Evolutionary conservation across 2,888 invertebrate species (phyloP).

Genomic region (Mesorhabditis belari): DNA sequence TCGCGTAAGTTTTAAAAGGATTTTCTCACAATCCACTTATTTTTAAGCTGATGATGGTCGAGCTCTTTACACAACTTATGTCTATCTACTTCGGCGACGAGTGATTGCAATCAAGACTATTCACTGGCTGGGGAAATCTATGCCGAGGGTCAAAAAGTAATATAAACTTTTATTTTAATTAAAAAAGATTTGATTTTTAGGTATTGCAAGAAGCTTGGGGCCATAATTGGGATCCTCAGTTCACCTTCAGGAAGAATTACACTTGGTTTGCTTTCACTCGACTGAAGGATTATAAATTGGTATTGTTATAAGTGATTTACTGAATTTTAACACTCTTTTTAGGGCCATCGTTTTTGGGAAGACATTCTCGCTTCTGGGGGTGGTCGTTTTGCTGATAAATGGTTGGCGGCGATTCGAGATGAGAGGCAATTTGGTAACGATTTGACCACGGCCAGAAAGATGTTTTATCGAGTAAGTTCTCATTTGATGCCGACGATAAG

Average conservation of each 20-base stretch:
- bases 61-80: slow-evolving; percentile 38
- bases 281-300: slow-evolving; percentile 19
- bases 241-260: slow-evolving; percentile 30
- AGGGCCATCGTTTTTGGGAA: slow-evolving; percentile 66
- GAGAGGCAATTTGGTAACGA: slow-evolving; percentile 65
- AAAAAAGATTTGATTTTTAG: slow-evolving; percentile 2
- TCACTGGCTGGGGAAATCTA: slow-evolving; percentile 15
- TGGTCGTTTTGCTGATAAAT: slow-evolving; percentile 60
- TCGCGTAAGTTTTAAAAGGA: not conserved
- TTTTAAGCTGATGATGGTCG: slow-evolving; percentile 9
- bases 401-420: slow-evolving; percentile 66
- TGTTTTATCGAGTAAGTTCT: slow-evolving; percentile 49
- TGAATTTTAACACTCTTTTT: slow-evolving; percentile 4
- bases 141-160: slow-evolving; percentile 20
- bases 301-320: slow-evolving; percentile 4
- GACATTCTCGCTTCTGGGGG: slow-evolving; percentile 62
- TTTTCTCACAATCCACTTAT: not conserved
- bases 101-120: slow-evolving; percentile 10
- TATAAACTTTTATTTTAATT: too few species aligned
- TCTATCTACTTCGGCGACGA: slow-evolving; percentile 19
- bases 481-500: not conserved
- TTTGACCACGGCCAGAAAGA: slow-evolving; percentile 62
- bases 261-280: slow-evolving; percentile 36
- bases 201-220: slow-evolving; percentile 17
- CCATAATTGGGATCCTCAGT: slow-evolving; percentile 27